Evolutionary conservation across 2,888 invertebrate species (phyloP).

Genomic region (Kryphioiulus occultus): DNA sequence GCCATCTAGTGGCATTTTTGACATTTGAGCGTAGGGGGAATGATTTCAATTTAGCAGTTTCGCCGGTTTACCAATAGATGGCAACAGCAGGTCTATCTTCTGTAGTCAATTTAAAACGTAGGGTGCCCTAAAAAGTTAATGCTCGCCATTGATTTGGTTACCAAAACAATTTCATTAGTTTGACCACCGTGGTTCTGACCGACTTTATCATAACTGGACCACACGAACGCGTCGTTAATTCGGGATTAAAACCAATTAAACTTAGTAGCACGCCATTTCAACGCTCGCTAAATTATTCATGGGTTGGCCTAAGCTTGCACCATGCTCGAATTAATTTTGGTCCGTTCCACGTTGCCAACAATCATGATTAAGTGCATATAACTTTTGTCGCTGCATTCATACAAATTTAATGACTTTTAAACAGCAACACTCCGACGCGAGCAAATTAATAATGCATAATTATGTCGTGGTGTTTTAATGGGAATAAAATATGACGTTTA

Average conservation of each 20-base stretch:
- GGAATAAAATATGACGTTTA: background rate
- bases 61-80: background rate
- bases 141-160: background rate
- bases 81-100: background rate
- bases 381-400: background rate
- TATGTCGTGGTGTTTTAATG: background rate
- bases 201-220: background rate
- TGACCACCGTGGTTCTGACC: background rate
- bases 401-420: background rate
- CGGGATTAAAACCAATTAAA: background rate
- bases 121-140: background rate
- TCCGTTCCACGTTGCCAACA: no score
- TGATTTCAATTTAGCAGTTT: no score
- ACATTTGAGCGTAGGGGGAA: no score
- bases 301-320: background rate
- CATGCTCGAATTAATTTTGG: slow-evolving; percentile 1
- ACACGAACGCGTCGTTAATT: background rate
- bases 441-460: slow-evolving; percentile 5
- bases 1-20: no score
- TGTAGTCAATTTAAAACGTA: background rate
- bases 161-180: background rate
- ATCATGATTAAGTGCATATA: background rate
- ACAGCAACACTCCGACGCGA: background rate
- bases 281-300: background rate
- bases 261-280: background rate